Conservation (phyloP, 2,113 vertebrate genomes). For the Nycticryphes semicollaris region DNA sequence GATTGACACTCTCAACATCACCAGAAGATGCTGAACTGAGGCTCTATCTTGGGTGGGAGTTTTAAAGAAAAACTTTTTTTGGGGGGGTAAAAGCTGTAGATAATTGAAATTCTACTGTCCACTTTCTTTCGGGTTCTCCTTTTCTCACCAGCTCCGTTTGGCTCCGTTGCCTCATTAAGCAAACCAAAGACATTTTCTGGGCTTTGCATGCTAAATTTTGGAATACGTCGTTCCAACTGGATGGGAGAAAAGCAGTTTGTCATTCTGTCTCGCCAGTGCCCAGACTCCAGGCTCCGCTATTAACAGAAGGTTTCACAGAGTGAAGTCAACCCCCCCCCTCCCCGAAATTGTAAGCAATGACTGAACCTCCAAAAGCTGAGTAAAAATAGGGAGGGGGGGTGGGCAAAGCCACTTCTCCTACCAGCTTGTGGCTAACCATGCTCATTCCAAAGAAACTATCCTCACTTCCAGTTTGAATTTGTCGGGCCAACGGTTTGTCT, state of each 20-base stretch:
- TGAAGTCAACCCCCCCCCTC: not conserved
- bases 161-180: not conserved
- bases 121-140: not conserved
- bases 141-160: not conserved
- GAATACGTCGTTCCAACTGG: rapidly evolving
- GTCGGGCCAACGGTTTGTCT: not conserved
- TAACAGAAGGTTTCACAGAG: not conserved
- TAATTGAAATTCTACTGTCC: not conserved
- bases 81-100: not conserved
- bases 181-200: not conserved
- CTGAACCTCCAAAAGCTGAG: not conserved
- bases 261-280: not conserved
- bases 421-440: not conserved
- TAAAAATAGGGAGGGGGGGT: not conserved
- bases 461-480: constrained; percentile 4
- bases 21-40: not conserved
- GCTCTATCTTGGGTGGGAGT: not conserved
- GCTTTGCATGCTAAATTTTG: not conserved
- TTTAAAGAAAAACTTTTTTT: not conserved
- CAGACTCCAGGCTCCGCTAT: not conserved
- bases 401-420: not conserved
- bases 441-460: constrained; percentile 4
- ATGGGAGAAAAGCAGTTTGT: not conserved
- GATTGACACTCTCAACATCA: not conserved
- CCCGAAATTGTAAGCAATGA: not conserved